Percentiles rank a stretch among this genome's conserved stretches.
Evolutionary conservation across 1,140 invertebrate genomes (phyloP).

Genomic region (Halictus rubicundus): DNA sequence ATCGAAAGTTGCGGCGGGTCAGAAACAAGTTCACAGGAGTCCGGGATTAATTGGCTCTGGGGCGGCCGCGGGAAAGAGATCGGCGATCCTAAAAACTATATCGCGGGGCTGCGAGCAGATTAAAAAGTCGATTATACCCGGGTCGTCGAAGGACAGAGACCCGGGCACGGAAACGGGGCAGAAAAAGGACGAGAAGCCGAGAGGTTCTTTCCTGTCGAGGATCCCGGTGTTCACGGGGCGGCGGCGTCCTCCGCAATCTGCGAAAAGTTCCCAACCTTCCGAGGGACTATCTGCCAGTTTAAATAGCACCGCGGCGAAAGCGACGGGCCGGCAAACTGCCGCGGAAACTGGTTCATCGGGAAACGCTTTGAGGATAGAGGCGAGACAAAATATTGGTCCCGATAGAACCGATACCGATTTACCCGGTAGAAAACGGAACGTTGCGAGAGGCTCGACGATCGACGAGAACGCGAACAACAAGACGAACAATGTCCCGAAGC

Average conservation of each 20-base stretch:
- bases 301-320: background rate
- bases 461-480: background rate
- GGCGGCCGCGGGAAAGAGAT: conserved; percentile 20
- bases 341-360: background rate
- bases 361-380: background rate
- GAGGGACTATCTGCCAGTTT: background rate
- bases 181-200: conserved; percentile 7
- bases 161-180: background rate
- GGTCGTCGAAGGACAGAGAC: background rate
- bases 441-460: background rate
- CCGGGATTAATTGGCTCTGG: background rate
- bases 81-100: conserved; percentile 23
- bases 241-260: background rate
- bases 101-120: conserved; percentile 39
- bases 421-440: background rate
- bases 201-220: conserved; percentile 65
- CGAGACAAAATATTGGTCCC: background rate
- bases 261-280: background rate
- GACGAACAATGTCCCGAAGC: background rate
- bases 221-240: conserved; percentile 70
- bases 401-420: conserved; percentile 7
- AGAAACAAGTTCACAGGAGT: conserved; percentile 10
- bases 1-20: background rate
- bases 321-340: background rate
- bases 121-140: conserved; percentile 8